phyloP scores from a whole-genome alignment of 2,888 invertebrate genomes.

The Amphipoea oculea region DNA sequence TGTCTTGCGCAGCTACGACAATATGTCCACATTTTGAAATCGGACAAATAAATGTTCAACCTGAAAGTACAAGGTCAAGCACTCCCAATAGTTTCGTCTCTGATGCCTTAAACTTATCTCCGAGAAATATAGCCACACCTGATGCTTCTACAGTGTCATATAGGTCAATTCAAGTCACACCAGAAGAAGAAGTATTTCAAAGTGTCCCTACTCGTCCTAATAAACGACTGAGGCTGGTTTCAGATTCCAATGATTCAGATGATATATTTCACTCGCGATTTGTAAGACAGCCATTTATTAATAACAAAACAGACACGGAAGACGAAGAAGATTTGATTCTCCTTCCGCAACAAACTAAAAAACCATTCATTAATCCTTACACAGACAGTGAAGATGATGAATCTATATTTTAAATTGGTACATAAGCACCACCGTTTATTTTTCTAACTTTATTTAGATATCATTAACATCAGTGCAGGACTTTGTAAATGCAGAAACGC shows the following conservation, averaged over 20 bases:
- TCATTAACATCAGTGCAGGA: too few species aligned
- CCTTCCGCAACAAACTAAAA: constrained; percentile 18
- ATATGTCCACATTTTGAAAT: constrained; percentile 41
- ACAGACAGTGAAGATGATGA: constrained; percentile 31
- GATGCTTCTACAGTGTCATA: constrained; percentile 31
- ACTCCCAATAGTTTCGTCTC: constrained; percentile 14
- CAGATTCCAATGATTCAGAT: constrained; percentile 15
- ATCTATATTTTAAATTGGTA: constrained; percentile 20
- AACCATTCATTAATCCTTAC: constrained; percentile 31
- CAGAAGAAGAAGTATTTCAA: constrained; percentile 22
- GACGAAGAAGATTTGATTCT: constrained; percentile 21
- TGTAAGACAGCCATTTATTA: constrained; percentile 14
- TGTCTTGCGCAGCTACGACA: constrained; percentile 15
- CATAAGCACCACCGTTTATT: too few species aligned
- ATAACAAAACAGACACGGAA: constrained; percentile 12
- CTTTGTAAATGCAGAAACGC: too few species aligned
- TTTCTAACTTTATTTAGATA: too few species aligned
- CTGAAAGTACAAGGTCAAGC: constrained; percentile 13
- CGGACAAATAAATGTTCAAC: constrained; percentile 19
- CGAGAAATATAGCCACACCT: constrained; percentile 22
- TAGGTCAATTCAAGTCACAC: constrained; percentile 27
- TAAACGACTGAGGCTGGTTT: constrained; percentile 16
- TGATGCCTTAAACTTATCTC: constrained; percentile 23
- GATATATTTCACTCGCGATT: neutral
- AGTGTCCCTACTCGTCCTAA: constrained; percentile 19